These are phyloP conservation scores for Chelonia mydas DNA, from an alignment of 2,797 vertebrate genomes.

Conservation along the genomic window DNA sequence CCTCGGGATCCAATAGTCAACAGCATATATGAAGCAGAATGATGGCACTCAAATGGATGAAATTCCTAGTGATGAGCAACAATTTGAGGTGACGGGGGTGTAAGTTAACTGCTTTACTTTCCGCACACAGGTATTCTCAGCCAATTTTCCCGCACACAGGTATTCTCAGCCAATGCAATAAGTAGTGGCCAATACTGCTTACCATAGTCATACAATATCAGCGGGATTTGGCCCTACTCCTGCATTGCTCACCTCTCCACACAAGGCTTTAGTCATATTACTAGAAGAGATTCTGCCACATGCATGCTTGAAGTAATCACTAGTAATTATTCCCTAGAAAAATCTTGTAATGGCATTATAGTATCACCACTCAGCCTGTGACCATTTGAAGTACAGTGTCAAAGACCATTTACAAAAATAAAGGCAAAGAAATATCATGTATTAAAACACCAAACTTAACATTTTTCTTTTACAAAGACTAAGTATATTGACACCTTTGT, in stretches of 20 bases:
- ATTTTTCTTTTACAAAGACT: slow-evolving; percentile 42
- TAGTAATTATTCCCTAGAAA: neutral
- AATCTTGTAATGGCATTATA: neutral
- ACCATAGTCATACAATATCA: accelerated
- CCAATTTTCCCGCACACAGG: neutral
- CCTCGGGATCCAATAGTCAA: accelerated
- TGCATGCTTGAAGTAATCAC: neutral
- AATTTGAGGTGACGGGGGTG: accelerated
- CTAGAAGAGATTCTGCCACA: neutral
- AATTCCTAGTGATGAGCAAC: neutral
- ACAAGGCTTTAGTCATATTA: neutral
- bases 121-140: neutral
- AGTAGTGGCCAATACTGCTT: neutral
- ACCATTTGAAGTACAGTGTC: neutral
- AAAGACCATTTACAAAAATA: neutral
- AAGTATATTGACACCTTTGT: slow-evolving; percentile 73
- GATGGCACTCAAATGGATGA: accelerated
- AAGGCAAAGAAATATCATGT: neutral
- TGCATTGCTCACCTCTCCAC: neutral
- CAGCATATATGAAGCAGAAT: accelerated
- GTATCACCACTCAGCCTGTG: neutral
- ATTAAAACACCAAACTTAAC: slow-evolving; percentile 24
- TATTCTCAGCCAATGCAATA: accelerated
- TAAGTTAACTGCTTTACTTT: neutral
- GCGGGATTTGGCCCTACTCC: neutral